A percentile compares a stretch with the other conserved stretches of the same genome.
Evolutionary conservation across 2,797 vertebrate species (phyloP).

Genomic region (Craterocephalus amniculus): DNA sequence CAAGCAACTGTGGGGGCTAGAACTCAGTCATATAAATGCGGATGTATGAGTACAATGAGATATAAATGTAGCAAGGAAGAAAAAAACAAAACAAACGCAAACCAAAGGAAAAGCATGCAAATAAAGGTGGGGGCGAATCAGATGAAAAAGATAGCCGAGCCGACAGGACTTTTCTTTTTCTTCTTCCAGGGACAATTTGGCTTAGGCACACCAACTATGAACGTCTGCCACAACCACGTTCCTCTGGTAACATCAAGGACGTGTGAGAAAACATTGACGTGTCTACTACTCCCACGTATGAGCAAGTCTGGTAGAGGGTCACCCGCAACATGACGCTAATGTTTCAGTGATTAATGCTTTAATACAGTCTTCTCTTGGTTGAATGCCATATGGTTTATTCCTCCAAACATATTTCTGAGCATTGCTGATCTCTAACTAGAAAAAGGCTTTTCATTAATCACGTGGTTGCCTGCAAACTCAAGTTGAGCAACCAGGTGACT

Average conservation of each 20-base stretch:
- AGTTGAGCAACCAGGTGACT: not conserved
- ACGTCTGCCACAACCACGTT: not conserved
- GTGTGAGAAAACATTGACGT: not conserved
- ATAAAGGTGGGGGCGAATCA: not conserved
- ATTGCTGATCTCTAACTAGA: not conserved
- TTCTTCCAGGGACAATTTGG: not conserved
- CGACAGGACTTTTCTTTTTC: not conserved
- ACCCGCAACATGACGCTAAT: no score
- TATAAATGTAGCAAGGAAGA: not conserved
- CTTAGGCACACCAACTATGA: not conserved
- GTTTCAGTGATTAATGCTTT: not conserved
- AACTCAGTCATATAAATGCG: not conserved
- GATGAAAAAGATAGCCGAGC: not conserved
- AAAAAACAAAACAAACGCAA: not conserved
- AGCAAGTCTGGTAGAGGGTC: no score
- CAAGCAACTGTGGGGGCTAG: not conserved
- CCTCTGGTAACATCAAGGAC: constrained; percentile 1
- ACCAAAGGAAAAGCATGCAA: not conserved
- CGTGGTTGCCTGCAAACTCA: not conserved
- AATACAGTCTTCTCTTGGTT: not conserved
- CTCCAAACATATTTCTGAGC: not conserved
- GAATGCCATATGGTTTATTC: not conserved
- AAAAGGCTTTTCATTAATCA: not conserved
- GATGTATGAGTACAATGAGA: not conserved
- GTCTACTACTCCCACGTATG: not conserved